Percentiles rank a stretch among this genome's conserved stretches.
Conservation (phyloP, 2,113 vertebrate species). For the Pongo abelii region DNA sequence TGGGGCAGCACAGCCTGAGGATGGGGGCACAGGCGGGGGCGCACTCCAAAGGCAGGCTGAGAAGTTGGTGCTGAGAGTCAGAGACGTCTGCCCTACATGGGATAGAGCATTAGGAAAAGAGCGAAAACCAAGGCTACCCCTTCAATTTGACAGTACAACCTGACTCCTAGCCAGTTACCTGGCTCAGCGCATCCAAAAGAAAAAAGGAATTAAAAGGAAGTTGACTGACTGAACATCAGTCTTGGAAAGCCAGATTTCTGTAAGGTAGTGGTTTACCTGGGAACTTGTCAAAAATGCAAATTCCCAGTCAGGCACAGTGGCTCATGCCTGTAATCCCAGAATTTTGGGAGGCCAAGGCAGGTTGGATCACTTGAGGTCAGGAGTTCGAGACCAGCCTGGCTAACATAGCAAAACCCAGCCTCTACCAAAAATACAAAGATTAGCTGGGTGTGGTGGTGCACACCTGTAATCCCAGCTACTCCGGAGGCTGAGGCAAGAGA, state of each 20-base stretch:
- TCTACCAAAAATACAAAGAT: too few relatives aligned
- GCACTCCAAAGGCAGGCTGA: background rate
- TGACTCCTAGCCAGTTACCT: background rate
- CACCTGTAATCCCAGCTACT: too few relatives aligned
- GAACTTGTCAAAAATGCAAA: background rate
- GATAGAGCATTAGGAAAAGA: background rate
- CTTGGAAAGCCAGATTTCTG: background rate
- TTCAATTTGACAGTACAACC: background rate
- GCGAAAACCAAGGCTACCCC: background rate
- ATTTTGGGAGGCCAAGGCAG: too few relatives aligned
- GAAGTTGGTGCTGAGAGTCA: background rate
- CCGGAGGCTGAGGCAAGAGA: too few relatives aligned
- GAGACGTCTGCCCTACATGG: accelerated
- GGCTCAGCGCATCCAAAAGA: background rate
- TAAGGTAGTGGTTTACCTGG: background rate
- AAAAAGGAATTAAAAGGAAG: background rate
- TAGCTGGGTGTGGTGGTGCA: too few relatives aligned
- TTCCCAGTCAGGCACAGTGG: too few relatives aligned
- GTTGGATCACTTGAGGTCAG: too few relatives aligned
- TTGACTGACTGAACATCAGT: background rate
- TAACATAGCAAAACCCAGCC: too few relatives aligned
- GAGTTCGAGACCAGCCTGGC: too few relatives aligned
- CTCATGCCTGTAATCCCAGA: too few relatives aligned
- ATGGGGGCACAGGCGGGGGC: background rate
- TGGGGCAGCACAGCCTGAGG: background rate